A percentile compares a stretch with the other conserved stretches of the same genome.
phyloP scores from a whole-genome alignment of 2,888 invertebrate species.

The Tetrapedia diversipes region DNA sequence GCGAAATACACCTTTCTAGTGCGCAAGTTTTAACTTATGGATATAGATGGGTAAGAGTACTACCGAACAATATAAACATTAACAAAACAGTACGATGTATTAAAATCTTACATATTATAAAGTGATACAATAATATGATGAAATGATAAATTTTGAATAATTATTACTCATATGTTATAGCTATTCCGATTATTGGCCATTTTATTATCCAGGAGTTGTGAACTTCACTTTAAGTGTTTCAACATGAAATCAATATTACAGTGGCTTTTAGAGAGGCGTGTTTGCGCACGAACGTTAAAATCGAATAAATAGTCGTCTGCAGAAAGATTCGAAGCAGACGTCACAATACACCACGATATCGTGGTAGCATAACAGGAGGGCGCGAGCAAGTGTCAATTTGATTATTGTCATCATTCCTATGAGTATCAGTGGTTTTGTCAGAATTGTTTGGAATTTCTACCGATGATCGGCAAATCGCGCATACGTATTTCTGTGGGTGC shows the following conservation, averaged over 20 bases:
- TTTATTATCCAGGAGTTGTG: conserved; percentile 21
- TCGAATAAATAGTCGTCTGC: conserved; percentile 78
- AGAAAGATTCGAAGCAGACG: conserved; percentile 69
- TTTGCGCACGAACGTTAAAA: conserved; percentile 78
- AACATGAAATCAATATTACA: conserved; percentile 72
- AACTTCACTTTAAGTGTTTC: conserved; percentile 44
- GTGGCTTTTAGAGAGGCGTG: conserved; percentile 66
- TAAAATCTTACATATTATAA: neutral
- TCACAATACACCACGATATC: conserved; percentile 67
- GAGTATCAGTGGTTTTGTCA: conserved; percentile 39
- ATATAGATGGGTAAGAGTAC: conserved; percentile 23
- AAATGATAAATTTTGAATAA: neutral
- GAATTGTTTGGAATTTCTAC: conserved; percentile 66
- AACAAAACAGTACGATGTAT: neutral
- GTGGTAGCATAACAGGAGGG: conserved; percentile 50
- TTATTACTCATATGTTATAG: neutral
- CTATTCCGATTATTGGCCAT: neutral
- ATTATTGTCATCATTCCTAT: conserved; percentile 52
- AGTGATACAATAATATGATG: neutral
- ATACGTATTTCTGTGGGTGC: conserved; percentile 75
- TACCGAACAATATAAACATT: neutral
- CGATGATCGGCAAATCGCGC: conserved; percentile 77
- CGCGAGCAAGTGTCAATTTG: conserved; percentile 68
- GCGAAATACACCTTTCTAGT: conserved; percentile 15
- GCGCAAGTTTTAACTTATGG: neutral